Evolutionary conservation across 2,113 vertebrate species (phyloP), one percentile per base, ranked within the genome.

Genomic region (Notothenia coriiceps): DNA sequence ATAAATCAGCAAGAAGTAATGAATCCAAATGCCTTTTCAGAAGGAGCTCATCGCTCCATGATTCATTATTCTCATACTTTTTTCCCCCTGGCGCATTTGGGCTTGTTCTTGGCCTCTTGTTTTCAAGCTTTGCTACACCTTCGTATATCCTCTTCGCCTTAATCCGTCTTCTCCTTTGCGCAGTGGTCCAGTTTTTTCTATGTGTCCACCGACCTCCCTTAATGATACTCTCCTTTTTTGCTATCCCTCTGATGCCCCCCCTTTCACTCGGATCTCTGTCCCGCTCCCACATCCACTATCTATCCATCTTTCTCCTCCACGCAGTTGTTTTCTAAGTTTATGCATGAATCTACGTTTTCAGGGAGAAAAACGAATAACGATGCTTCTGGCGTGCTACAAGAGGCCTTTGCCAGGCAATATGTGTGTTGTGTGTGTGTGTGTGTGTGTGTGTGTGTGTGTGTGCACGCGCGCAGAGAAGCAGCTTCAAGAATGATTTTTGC

Each of bases 271-370:
- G 12, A 43, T 77, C 59, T 9, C 14, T 40, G 22, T 25, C 18
- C 49, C 44, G 8, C 83, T 73, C n/a, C n/a, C 61, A 49, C 49
- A 62, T 61, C 61, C 64, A 33, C 43, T 29, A 29, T 77, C 70
- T 35, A 66, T 84, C 64, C n/a, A 8, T 74, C 84, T 74, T 70
- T 73, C 77, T 81, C 73, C 73, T 68, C 66, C 60, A 65, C 67
- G n/a, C 71, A 10, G 5, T 59, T 60, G 20, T 67, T 60, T n/a
- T n/a, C n/a, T n/a, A n/a, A n/a, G n/a, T n/a, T 93, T 86, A 91
- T 93, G 89, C 86, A 91, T 91, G 83, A 85, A 77, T 46, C 64
- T 75, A 50, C n/a, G n/a, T n/a, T 61, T 80, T 86, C 61, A 44
- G 51, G 79, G 67, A 33, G 35, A 82, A 70, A 73, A 72, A 55